Evolutionary conservation across 2,797 vertebrate genomes (phyloP), one percentile per base, ranked within the genome.

Genomic region (Tapera naevia): DNA sequence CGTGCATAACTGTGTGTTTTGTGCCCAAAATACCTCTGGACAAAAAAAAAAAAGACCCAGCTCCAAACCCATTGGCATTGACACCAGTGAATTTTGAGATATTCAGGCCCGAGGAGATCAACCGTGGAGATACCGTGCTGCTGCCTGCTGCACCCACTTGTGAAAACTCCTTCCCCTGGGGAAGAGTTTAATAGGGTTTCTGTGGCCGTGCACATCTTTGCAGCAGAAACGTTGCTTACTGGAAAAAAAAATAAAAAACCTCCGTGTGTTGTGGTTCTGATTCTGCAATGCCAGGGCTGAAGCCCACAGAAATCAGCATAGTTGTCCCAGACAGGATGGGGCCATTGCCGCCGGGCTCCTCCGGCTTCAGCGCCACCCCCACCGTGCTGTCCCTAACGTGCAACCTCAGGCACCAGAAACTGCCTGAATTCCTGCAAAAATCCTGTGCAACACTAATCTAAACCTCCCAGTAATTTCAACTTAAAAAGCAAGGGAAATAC

Each of bases 41-140:
- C 7, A 45, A 45, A 45, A 33, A 11, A 60, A 82, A 76, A 74
- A 7, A 4, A 3, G 30, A 15, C 21, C 7, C 22, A n/a, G 23
- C 7, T 21, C 22, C 32, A 85, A 56, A 41, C 10, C 8, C 1
- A 3, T 14, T 78, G 51, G n/a, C 30, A 17, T 1, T 23, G 53
- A 71, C 3, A 5, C 10, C 25, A 45, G 16, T 13, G 54, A 64
- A 61, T 25, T 74, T 2, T 9, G 22, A 71, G 37, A 15, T 7
- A 32, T 18, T 84, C 54, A 81, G 5, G 5, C 10, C 6, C 10
- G 18, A 45, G 39, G 39, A 14, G 45, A 45, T 45, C 45, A 19
- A 19, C 45, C 45, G 18, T 45, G 5, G 43, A 0, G 0, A 18
- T 11, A 9, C 45, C 33, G 18, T 45, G 17, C 45, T 45, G 45